Evolutionary conservation across 2,888 invertebrate genomes (phyloP), one percentile per base, ranked within the genome.

Genomic region (Anticlea derivata): DNA sequence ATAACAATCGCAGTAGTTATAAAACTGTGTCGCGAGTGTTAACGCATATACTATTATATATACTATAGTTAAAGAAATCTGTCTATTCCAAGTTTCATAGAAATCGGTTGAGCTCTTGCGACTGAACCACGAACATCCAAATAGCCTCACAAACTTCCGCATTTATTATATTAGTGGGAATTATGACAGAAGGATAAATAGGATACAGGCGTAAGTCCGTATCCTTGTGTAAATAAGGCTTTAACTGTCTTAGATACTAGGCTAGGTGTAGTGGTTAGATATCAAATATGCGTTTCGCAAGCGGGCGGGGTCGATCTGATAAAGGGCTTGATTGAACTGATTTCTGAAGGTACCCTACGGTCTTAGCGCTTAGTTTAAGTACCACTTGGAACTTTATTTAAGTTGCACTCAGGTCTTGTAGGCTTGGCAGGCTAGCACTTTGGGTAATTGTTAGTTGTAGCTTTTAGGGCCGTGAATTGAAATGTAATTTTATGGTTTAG

Each of bases 211-310:
- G 2, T 17, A 27, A 4, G 26, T 11, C 1, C 7, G 1, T 34
- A n/a, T 7, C 20, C 35, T 35, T 27, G 34, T 27, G 24, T 8
- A 10, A 23, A 33, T 17, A 29, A 35, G 40, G 6, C n/a, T 13
- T 13, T n/a, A n/a, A n/a, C n/a, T n/a, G n/a, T n/a, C n/a, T n/a
- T 27, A 10, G 12, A 10, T 11, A 10, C 1, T 17, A 17, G 17
- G 2, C 17, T 17, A 17, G 7, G 31, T 13, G 12, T 37, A n/a
- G n/a, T 11, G 12, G n/a, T 10, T 30, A 17, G 49, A 43, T 60
- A 60, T 55, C 46, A 41, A 46, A 51, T 45, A 60, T 46, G 30
- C 33, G 29, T 61, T 58, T 50, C 41, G 43, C 47, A 58, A 58
- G 47, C 47, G 54, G 60, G 58, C 35, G 60, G 30, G 58, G 53